Conservation (phyloP, 2,113 vertebrate genomes). For the Equus przewalskii region DNA sequence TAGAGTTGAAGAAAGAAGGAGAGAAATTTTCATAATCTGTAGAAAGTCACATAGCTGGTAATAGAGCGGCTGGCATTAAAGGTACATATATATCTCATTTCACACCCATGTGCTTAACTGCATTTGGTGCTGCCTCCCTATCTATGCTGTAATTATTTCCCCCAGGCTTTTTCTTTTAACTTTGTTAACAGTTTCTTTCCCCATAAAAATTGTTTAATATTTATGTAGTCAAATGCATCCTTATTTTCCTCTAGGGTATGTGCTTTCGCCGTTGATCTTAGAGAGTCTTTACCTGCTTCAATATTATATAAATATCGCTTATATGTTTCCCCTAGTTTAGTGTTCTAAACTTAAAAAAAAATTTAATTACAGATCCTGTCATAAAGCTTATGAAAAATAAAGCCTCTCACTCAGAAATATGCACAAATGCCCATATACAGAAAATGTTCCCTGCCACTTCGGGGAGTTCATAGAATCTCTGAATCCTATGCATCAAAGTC, state of each 20-base stretch:
- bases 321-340: background rate
- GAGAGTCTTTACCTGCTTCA: background rate
- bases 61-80: background rate
- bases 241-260: constrained; percentile 56
- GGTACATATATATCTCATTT: background rate
- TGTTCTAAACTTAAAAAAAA: constrained; percentile 26
- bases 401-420: background rate
- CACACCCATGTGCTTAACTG: background rate
- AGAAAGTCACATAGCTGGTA: background rate
- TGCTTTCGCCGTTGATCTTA: constrained; percentile 36
- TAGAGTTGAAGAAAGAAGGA: background rate
- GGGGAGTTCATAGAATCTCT: background rate
- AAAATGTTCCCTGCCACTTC: background rate
- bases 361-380: background rate
- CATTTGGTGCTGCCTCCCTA: constrained; percentile 14
- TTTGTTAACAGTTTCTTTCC: constrained; percentile 58
- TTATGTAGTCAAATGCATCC: constrained; percentile 54
- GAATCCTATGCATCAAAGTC: background rate
- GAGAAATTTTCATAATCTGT: background rate
- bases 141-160: constrained; percentile 56
- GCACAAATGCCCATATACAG: background rate
- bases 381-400: background rate
- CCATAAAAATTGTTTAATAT: constrained; percentile 66
- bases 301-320: constrained; percentile 49
- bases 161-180: constrained; percentile 63